A percentile compares a stretch with the other conserved stretches of the same genome.
phyloP scores from a whole-genome alignment of 1,140 invertebrate species.

The Tribolium castaneum region DNA sequence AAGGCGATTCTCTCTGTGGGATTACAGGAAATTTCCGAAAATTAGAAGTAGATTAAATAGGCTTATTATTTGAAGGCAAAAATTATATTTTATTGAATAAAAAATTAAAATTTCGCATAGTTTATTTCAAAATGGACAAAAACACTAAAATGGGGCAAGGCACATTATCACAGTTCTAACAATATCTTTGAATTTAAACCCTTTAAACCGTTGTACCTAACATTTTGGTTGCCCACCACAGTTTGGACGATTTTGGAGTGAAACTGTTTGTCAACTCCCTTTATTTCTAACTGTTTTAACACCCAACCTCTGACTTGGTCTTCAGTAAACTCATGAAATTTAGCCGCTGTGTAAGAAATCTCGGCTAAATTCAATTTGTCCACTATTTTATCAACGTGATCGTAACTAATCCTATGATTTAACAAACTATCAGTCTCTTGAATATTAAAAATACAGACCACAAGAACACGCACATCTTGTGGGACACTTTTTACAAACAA shows the following conservation, averaged over 20 bases:
- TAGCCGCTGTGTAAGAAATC: neutral
- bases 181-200: slow-evolving; percentile 22
- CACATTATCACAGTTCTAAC: slow-evolving; percentile 10
- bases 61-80: neutral
- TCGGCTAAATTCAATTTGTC: neutral
- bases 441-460: slow-evolving; percentile 36
- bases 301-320: neutral
- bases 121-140: too few species aligned
- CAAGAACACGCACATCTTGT: neutral
- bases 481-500: neutral
- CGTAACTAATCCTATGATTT: slow-evolving; percentile 2
- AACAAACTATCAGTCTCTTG: slow-evolving; percentile 21
- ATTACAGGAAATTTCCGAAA: slow-evolving; percentile 82
- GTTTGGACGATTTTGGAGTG: neutral
- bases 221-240: neutral
- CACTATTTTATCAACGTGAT: neutral
- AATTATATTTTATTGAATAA: neutral
- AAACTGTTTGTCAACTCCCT: neutral
- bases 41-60: slow-evolving; percentile 78
- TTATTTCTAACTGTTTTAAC: neutral
- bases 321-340: slow-evolving; percentile 7
- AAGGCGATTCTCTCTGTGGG: slow-evolving; percentile 74
- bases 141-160: neutral
- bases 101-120: neutral
- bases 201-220: slow-evolving; percentile 15